A percentile compares a stretch with the other conserved stretches of the same genome.
phyloP scores from a whole-genome alignment of 2,888 invertebrate species.

The Drosophila nigritarsus region DNA sequence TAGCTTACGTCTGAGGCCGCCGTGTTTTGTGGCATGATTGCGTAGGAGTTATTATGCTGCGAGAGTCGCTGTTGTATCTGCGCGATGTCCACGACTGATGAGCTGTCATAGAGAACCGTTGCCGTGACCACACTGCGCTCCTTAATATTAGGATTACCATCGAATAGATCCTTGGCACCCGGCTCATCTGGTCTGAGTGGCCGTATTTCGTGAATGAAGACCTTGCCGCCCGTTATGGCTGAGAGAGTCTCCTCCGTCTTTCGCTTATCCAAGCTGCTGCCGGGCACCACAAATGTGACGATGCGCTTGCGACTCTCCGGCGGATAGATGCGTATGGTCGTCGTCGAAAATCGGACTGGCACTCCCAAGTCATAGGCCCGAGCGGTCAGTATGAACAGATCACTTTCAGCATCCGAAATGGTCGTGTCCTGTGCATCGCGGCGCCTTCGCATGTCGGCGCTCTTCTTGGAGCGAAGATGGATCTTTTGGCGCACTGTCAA shows the following conservation, averaged over 20 bases:
- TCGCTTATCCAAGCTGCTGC: slow-evolving; percentile 89
- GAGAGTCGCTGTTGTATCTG: slow-evolving; percentile 88
- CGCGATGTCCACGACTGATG: slow-evolving; percentile 90
- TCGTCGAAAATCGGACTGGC: slow-evolving; percentile 90
- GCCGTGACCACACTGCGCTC: slow-evolving; percentile 91
- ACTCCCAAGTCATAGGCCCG: slow-evolving; percentile 94
- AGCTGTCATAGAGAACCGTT: slow-evolving; percentile 89
- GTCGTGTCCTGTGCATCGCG: slow-evolving; percentile 33
- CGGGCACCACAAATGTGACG: slow-evolving; percentile 93
- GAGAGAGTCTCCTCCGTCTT: slow-evolving; percentile 91
- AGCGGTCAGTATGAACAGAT: slow-evolving; percentile 88
- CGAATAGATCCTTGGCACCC: slow-evolving; percentile 86
- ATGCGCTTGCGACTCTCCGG: slow-evolving; percentile 91
- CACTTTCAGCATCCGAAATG: slow-evolving; percentile 42
- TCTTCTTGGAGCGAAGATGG: slow-evolving; percentile 83
- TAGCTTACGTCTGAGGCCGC: slow-evolving; percentile 82
- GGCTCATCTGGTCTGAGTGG: slow-evolving; percentile 88
- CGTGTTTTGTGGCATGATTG: slow-evolving; percentile 81
- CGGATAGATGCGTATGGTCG: slow-evolving; percentile 91
- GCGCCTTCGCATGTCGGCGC: slow-evolving; percentile 64
- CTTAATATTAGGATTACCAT: slow-evolving; percentile 85
- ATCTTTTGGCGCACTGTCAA: slow-evolving; percentile 87
- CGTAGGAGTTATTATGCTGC: slow-evolving; percentile 84
- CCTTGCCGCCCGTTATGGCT: slow-evolving; percentile 92
- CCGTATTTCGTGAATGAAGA: slow-evolving; percentile 90